Evolutionary conservation across 2,113 vertebrate species (phyloP), one percentile per base, ranked within the genome.

Genomic region (Meles meles): DNA sequence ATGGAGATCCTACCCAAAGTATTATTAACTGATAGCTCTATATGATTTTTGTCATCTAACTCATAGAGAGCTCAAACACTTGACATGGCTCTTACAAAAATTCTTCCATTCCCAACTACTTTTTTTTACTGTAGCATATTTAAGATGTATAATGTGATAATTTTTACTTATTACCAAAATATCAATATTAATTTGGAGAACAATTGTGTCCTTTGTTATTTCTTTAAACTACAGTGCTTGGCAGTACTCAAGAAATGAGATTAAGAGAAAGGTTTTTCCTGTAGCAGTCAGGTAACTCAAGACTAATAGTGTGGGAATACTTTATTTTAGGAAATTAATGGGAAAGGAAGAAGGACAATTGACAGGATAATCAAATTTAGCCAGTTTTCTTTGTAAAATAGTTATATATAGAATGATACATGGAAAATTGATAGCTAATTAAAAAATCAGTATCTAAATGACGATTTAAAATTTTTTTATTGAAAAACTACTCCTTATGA

Each of bases 301-400:
- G 37, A 65, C 77, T 61, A 71, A 37, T 92, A 8, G 47, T 20
- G 21, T 39, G 15, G 27, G 52, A 63, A 14, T 76, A 69, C 47
- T 77, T 92, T 67, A 61, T 80, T 74, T 94, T 94, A 81, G 92
- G 83, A 89, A 89, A 59, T 92, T 89, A 84, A 55, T 42, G 55
- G 37, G 27, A 79, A 88, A 17, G 72, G 47, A 67, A 55, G n/a
- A 69, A 69, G 61, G 20, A 80, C 25, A 65, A 71, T 44, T 65
- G 15, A 61, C 34, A 55, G 49, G 18, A 52, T 25, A 80, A 29
- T 84, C 13, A 52, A 59, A 63, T 74, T 72, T 90, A 52, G 59
- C 15, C n/a, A 44, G 4, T 76, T 90, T 87, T 93, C 74, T 90
- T 82, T 61, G 42, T 77, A 63, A 93, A 96, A 63, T 10, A 77